Evolutionary conservation across 2,797 vertebrate genomes (phyloP), one percentile per base, ranked within the genome.

Genomic region (Hoplostethus mediterraneus): DNA sequence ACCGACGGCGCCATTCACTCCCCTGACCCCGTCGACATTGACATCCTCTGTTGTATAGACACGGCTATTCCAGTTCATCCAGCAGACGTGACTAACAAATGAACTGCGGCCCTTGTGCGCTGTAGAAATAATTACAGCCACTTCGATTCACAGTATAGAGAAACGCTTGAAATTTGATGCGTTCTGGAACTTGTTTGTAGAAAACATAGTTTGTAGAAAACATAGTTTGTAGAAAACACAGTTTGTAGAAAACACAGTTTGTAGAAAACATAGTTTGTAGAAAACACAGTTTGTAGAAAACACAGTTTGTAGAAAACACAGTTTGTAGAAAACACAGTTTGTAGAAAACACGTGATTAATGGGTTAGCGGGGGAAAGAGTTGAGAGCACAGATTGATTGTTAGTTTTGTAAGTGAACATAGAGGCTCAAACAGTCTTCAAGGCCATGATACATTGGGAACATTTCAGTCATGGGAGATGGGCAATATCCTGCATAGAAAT

Each of bases 1-100:
- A 38, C 38, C 31, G 14, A 49, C 54, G 38, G 56, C 31, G 56
- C 40, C 40, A 45, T 31, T 52, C 5, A 33, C 17, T 42, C 44
- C 42, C 36, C 16, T 13, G 36, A 66, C 53, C 4, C 48, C 6
- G 38, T 14, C 17, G 6, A 58, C 25, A 31, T 60, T 59, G 13
- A 67, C 28, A 45, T 33, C 21, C 11, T 28, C 13, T 14, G 42
- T 14, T 45, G 12, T 42, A 13, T 45, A 42, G 57, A 30, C 1
- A 6, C 38, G 42, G 4, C 36, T 55, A 7, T n/a, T 38, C 31
- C 47, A 21, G 60, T 51, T 48, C 21, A 45, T 53, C 58, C 48
- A 59, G 67, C 38, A n/a, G 36, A 44, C 36, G 14, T 52, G 33
- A 51, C 67, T 53, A 70, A 64, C 17, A 44, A 64, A 52, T 64